Base-by-base conservation (phyloP, 2,888 invertebrate species). In the Chrysolina americana region DNA sequence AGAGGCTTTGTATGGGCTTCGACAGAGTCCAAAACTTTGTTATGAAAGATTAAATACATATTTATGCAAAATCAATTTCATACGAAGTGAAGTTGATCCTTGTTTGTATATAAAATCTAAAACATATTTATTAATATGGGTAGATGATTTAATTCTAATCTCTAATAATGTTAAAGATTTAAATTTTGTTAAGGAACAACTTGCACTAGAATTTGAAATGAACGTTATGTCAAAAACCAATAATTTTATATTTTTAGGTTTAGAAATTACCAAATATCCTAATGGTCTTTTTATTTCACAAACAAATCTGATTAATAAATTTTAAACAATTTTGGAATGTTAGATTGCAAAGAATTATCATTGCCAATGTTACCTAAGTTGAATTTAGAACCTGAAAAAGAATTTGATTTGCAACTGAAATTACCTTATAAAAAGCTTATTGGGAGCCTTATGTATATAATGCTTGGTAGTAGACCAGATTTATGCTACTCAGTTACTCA, bases 41-140 rank as follows among this genome's bases (percentile, higher is more conserved):
- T 62, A 72, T 63, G 63, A 62, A 41, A 17, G 44, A 41, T 19
- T 59, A 13, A 11, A 69, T 59, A 41, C 15, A 36, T 59, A 11
- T 19, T 13, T 69, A 9, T 2, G 11, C 4, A 13, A 19, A 41
- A 44, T 41, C 3, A 63, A 63, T 3, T 63, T 63, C 23, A 10
- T 11, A 10, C 13, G 63, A 15, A 80, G 78, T 10, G 68, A 56
- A 21, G 73, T 71, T 19, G 78, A 80, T 70, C 78, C 80, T 41
- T 81, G 80, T 76, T 78, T 80, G n/a, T 80, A 80, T 74, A 69
- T 77, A 62, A 78, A 69, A 23, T 21, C 56, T 53, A 19, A 69
- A 59, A 78, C 74, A 53, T 75, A 73, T 72, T 56, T 80, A 23
- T 50, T 79, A 28, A 64, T 78, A 8, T 76, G 71, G 70, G 77